Base-by-base conservation (phyloP, 2,797 vertebrate genomes). In the Crenuchus spilurus region DNA sequence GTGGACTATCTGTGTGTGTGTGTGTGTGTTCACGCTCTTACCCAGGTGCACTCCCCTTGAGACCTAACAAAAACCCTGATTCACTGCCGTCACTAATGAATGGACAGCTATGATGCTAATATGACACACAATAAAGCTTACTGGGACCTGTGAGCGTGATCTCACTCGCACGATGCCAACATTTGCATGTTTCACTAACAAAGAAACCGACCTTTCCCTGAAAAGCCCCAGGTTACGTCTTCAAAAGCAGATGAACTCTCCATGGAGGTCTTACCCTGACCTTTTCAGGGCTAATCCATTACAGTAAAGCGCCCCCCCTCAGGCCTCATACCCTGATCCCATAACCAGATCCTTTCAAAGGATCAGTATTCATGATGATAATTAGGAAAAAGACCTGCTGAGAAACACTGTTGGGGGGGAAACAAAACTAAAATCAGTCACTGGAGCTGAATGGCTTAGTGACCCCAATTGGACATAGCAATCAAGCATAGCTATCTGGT, bases 1-100 rank as follows among this genome's bases (percentile, higher is more conserved):
- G 92, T 88, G 87, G 84, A 74, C 73, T 52, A 16, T 64, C 24
- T 44, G 39, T 63, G 24, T 44, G 61, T 16, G 78, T 51, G 7
- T 80, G 76, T 85, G 86, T 79, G 63, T 54, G 48, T 69, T 63
- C 26, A 54, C 64, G 68, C 75, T 65, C 66, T 75, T 72, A 28
- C 42, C 65, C 88, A 90, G 88, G 87, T 90, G 87, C 81, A 70
- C 70, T 76, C 81, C 78, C 66, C 42, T 63, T 66, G 58, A 64
- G 69, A 79, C 60, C 28, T 13, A 70, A 68, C 75, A 85, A 87
- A 52, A 70, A 22, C 26, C 71, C n/a, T 76, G 39, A 52, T 65
- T 72, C 54, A 77, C 54, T 67, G 49, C 55, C 49, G 63, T 78
- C 54, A 79, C 65, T 80, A 82, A 87, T 80, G 80, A 85, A 82